These are phyloP conservation scores for Sebastes kiyomatsui DNA, from an alignment of 2,797 vertebrate species.

Conservation along the genomic window DNA sequence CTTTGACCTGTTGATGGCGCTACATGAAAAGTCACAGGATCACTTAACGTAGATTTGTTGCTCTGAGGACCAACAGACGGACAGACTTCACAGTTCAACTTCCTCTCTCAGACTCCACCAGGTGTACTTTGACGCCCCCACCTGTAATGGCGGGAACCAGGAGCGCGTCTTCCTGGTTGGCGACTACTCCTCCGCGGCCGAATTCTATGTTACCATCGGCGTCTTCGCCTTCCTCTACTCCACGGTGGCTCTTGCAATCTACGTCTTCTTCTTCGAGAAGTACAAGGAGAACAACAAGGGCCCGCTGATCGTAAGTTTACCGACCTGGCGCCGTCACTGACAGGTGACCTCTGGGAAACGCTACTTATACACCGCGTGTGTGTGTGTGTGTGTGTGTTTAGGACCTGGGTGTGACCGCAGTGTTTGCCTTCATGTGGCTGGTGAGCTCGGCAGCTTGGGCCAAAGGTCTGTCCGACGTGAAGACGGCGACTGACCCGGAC, in stretches of 20 bases:
- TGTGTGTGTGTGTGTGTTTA: conserved; percentile 49
- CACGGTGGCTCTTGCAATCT: conserved; percentile 83
- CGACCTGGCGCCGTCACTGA: rapidly evolving
- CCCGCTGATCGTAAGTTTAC: conserved; percentile 84
- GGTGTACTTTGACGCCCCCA: conserved; percentile 85
- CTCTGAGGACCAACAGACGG: too few species aligned
- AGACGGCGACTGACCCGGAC: conserved; percentile 88
- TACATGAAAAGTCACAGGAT: too few species aligned
- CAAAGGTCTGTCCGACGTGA: conserved; percentile 89
- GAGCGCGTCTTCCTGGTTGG: conserved; percentile 85
- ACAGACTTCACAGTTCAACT: too few species aligned
- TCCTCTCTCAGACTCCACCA: conserved; percentile 86
- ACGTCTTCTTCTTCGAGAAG: conserved; percentile 89
- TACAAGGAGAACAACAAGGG: conserved; percentile 92
- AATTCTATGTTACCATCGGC: conserved; percentile 92
- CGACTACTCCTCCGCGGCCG: conserved; percentile 89
- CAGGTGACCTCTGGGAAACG: background rate
- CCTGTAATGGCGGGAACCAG: conserved; percentile 69
- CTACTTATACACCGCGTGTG: background rate
- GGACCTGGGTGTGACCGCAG: conserved; percentile 88
- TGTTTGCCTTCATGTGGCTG: conserved; percentile 92
- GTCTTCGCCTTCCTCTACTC: conserved; percentile 93
- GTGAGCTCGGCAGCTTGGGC: conserved; percentile 92
- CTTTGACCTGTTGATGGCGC: too few species aligned
- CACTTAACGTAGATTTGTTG: too few species aligned